phyloP scores from a whole-genome alignment of 2,113 vertebrate species.

The Melanostigma gelatinosum region DNA sequence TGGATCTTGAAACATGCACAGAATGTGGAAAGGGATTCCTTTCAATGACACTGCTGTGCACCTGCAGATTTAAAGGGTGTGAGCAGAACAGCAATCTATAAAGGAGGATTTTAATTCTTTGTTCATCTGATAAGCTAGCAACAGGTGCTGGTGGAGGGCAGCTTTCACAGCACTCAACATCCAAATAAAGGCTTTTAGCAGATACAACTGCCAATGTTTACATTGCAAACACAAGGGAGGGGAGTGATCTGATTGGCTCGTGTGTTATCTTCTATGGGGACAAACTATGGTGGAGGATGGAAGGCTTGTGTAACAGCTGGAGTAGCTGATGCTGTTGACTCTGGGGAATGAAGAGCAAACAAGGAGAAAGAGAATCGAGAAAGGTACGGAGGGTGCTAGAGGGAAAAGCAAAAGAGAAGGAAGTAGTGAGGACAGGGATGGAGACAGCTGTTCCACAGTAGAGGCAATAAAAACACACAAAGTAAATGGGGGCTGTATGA shows the following conservation, averaged over 20 bases:
- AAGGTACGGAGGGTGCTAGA: conserved; percentile 34
- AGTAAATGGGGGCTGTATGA: conserved; percentile 56
- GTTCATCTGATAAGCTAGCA: conserved; percentile 49
- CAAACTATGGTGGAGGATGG: conserved; percentile 39
- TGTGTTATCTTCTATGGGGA: conserved; percentile 51
- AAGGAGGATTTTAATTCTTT: conserved; percentile 16
- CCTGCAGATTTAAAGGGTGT: neutral
- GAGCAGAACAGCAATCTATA: conserved; percentile 31
- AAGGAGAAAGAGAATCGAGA: conserved; percentile 57
- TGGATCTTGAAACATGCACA: neutral
- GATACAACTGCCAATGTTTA: conserved; percentile 57
- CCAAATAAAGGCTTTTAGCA: conserved; percentile 55
- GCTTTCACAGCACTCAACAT: conserved; percentile 39
- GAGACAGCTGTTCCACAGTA: conserved; percentile 71
- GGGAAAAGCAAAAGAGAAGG: conserved; percentile 33
- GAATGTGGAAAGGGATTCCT: neutral
- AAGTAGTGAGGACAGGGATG: conserved; percentile 45
- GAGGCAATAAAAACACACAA: conserved; percentile 67
- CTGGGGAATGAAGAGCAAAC: conserved; percentile 75
- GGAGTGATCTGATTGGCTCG: conserved; percentile 62
- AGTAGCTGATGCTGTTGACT: conserved; percentile 70
- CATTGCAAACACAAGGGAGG: conserved; percentile 56
- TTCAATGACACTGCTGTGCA: neutral
- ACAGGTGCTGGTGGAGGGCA: conserved; percentile 48
- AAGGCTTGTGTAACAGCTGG: conserved; percentile 76